These are phyloP conservation scores for Cercopithecus mona DNA, from an alignment of 2,113 vertebrate species.

Conservation along the genomic window DNA sequence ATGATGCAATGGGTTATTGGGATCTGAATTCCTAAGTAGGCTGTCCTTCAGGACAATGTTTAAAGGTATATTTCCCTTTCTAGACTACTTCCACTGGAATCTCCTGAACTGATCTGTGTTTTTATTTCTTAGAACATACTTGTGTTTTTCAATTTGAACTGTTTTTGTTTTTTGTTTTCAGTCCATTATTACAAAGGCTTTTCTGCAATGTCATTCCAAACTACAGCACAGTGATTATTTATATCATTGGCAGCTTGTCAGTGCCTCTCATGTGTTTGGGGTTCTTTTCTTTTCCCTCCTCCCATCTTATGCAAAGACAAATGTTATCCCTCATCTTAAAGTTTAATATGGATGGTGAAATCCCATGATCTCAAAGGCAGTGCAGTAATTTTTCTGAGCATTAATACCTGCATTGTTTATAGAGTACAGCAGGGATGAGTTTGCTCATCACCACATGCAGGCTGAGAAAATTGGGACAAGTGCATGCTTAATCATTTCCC, in stretches of 20 bases:
- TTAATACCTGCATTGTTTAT: slow-evolving; percentile 72
- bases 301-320: slow-evolving; percentile 48
- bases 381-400: slow-evolving; percentile 61
- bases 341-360: slow-evolving; percentile 60
- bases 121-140: not conserved
- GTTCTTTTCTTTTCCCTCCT: not conserved
- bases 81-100: not conserved
- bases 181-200: not conserved
- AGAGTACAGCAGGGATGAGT: slow-evolving; percentile 53
- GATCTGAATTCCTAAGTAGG: not conserved
- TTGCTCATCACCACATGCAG: slow-evolving; percentile 66
- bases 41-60: not conserved
- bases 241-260: not conserved
- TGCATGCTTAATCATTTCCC: slow-evolving; percentile 73
- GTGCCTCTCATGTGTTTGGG: not conserved
- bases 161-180: not conserved
- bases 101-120: not conserved
- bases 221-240: not conserved
- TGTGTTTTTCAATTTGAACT: not conserved
- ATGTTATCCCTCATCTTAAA: slow-evolving; percentile 62
- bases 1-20: not conserved
- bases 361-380: slow-evolving; percentile 59
- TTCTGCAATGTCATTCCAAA: not conserved
- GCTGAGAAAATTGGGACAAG: slow-evolving; percentile 80
- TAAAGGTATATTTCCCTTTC: not conserved